These are phyloP conservation scores for Macrophya annulata DNA, from an alignment of 2,888 invertebrate species.

Conservation along the genomic window DNA sequence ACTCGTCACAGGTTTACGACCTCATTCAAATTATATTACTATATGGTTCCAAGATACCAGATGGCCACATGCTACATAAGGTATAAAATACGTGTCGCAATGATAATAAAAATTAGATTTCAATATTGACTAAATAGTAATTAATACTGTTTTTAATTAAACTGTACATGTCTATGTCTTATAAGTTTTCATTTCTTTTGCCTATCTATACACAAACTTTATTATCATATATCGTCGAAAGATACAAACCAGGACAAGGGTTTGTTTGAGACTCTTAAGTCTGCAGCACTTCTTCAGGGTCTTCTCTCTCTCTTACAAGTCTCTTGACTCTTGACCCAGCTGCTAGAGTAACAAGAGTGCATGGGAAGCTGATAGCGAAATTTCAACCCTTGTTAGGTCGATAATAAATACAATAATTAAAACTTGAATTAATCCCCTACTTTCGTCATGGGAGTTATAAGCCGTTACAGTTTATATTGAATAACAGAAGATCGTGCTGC, in stretches of 20 bases:
- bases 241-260: constrained; percentile 52
- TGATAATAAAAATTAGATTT: constrained; percentile 10
- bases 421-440: neutral
- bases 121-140: constrained; percentile 16
- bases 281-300: constrained; percentile 14
- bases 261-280: constrained; percentile 43
- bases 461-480: neutral
- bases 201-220: constrained; percentile 6
- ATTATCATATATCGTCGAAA: constrained; percentile 45
- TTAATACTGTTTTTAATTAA: neutral
- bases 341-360: constrained; percentile 20
- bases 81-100: constrained; percentile 3
- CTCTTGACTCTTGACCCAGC: constrained; percentile 37
- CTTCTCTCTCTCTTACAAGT: constrained; percentile 18
- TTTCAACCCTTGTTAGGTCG: neutral
- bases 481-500: neutral
- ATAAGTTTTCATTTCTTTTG: neutral
- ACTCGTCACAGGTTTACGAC: neutral
- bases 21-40: neutral
- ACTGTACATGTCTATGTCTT: neutral
- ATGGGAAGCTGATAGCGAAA: constrained; percentile 8
- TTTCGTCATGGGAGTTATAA: neutral
- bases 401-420: neutral
- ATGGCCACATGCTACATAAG: neutral
- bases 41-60: neutral